phyloP scores from a whole-genome alignment of 2,797 vertebrate genomes.

The Lerista edwardsae region DNA sequence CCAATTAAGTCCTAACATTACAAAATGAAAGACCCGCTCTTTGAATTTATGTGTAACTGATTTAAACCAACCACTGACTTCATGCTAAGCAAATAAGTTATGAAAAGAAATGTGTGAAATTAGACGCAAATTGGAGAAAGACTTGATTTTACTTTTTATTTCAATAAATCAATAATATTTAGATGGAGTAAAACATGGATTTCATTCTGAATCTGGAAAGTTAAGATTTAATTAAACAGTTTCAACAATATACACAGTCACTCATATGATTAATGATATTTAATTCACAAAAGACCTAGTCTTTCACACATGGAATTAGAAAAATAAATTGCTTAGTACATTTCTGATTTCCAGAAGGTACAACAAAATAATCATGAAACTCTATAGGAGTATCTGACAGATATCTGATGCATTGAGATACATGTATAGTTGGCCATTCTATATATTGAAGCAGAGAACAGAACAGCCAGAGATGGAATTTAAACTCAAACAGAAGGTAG shows the following conservation, averaged over 20 bases:
- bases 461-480: not conserved
- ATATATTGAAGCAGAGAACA: not conserved
- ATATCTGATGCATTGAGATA: not conserved
- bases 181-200: not conserved
- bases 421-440: not conserved
- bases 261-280: not conserved
- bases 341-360: not conserved
- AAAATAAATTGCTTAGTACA: not conserved
- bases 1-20: slow-evolving; percentile 65
- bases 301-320: not conserved
- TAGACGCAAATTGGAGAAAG: slow-evolving; percentile 51
- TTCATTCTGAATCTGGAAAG: not conserved
- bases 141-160: slow-evolving; percentile 48
- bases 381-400: not conserved
- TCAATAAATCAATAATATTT: slow-evolving; percentile 49
- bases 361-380: not conserved
- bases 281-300: not conserved
- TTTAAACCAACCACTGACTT: slow-evolving; percentile 56
- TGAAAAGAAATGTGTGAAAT: slow-evolving; percentile 56
- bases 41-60: slow-evolving; percentile 67
- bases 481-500: too few species aligned
- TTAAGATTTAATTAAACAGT: not conserved
- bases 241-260: not conserved
- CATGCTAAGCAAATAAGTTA: slow-evolving; percentile 55
- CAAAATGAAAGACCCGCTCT: slow-evolving; percentile 62